These are phyloP conservation scores for Brevimyrus niger DNA, from an alignment of 2,113 vertebrate genomes.

Conservation along the genomic window DNA sequence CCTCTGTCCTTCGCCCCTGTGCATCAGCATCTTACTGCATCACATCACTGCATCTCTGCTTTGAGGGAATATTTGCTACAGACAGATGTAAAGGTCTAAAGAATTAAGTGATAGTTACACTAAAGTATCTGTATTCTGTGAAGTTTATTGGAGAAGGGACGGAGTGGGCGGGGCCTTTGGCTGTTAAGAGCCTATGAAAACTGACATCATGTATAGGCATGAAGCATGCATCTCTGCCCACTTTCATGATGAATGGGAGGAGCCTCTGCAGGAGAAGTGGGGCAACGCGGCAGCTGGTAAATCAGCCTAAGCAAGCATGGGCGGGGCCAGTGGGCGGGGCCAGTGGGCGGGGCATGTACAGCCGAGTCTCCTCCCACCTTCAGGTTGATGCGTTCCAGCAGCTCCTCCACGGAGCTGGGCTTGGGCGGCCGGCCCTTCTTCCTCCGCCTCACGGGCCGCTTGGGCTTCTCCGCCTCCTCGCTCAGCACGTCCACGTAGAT, in stretches of 20 bases:
- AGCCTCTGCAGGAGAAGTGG: background rate
- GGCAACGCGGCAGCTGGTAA: background rate
- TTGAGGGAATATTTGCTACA: background rate
- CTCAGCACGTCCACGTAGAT: slow-evolving; percentile 94
- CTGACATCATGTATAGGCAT: background rate
- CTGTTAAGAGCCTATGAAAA: background rate
- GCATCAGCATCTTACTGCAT: background rate
- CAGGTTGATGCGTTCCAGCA: slow-evolving; percentile 89
- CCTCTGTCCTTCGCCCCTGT: background rate
- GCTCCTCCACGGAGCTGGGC: slow-evolving; percentile 90
- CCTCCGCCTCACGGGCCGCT: slow-evolving; percentile 75
- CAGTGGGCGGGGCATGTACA: background rate
- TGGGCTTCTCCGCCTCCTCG: slow-evolving; percentile 90
- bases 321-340: background rate
- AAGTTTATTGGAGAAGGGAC: background rate
- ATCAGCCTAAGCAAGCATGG: background rate
- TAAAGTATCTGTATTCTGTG: background rate
- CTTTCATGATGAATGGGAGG: background rate
- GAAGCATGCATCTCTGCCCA: background rate
- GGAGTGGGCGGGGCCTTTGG: background rate
- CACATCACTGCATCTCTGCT: background rate
- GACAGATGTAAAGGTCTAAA: background rate
- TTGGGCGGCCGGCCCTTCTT: slow-evolving; percentile 84
- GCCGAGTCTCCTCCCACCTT: slow-evolving; percentile 60
- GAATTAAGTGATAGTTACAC: background rate